Evolutionary conservation across 2,888 invertebrate species (phyloP), one percentile per base, ranked within the genome.

Genomic region (Polydrusus pterygomalis): DNA sequence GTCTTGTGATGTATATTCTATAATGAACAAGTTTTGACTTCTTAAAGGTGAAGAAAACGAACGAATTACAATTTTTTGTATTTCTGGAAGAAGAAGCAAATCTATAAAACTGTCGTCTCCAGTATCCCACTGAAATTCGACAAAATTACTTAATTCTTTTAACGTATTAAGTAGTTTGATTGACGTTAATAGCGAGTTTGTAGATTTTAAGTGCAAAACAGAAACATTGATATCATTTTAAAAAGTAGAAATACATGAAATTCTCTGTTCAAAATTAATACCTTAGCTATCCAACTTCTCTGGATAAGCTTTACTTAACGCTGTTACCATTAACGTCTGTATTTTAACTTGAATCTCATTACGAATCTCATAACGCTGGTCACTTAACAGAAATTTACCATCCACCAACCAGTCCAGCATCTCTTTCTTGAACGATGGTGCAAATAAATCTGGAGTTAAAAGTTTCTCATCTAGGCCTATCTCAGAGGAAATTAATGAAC

Each of bases 261-360:
- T 54, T 45, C 11, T 40, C 8, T 54, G 11, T 17, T 51, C 11
- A 69, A 74, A 74, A 10, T 38, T 25, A 0, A 74, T 43, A n/a
- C 15, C 11, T 7, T 40, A 64, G 15, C 34, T 34, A 20, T 34
- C 65, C 45, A 75, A 49, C 20, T 70, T 64, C 51, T 75, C 75
- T 11, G 70, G 70, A 60, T 75, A 75, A 5, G 70, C 63, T 65
- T 54, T 70, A 49, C 56, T 64, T 17, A 75, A 38, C 6, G 70
- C 75, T 10, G 70, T 30, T 3, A 49, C 43, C 38, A 64, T 56
- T 40, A 75, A 58, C 9, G 47, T 58, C 25, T 70, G 38, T 13
- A 70, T 34, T 70, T 70, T 25, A 13, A 17, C 1, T 64, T 58
- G 54, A n/a, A 75, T 64, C n/a, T 58, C 54, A 15, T 51, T 17